Percentiles rank a stretch among this genome's conserved stretches.
phyloP scores from a whole-genome alignment of 2,888 invertebrate species.

The Cryptosula pallasiana region DNA sequence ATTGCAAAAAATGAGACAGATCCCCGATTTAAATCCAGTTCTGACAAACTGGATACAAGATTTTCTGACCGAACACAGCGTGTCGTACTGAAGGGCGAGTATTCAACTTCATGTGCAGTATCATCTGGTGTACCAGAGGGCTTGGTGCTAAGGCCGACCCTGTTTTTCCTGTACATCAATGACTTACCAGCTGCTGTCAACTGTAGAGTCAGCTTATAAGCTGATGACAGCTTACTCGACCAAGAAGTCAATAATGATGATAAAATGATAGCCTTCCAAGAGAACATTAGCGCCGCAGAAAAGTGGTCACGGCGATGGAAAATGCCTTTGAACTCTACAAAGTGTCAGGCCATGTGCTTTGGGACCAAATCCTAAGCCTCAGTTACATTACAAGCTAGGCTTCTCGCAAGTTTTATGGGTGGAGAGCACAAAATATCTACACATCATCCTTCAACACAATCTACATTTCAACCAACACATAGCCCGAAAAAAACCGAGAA shows the following conservation, averaged over 20 bases:
- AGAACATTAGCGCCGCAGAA: neutral
- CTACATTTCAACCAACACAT: neutral
- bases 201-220: neutral
- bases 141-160: neutral
- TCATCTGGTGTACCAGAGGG: no score
- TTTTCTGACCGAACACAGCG: no score
- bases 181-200: neutral
- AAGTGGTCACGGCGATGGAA: neutral
- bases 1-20: no score
- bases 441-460: neutral
- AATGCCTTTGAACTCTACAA: neutral
- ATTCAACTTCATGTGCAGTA: no score
- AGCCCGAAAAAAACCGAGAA: neutral
- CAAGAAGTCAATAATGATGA: neutral
- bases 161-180: neutral
- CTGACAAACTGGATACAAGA: no score
- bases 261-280: neutral
- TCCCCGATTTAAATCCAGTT: no score
- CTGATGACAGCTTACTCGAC: neutral
- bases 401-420: no score
- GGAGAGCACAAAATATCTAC: neutral
- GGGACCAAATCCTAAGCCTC: neutral
- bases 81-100: no score
- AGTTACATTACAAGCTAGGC: no score
- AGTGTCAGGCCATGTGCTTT: neutral